phyloP scores from a whole-genome alignment of 2,113 vertebrate genomes.

The Cariama cristata region DNA sequence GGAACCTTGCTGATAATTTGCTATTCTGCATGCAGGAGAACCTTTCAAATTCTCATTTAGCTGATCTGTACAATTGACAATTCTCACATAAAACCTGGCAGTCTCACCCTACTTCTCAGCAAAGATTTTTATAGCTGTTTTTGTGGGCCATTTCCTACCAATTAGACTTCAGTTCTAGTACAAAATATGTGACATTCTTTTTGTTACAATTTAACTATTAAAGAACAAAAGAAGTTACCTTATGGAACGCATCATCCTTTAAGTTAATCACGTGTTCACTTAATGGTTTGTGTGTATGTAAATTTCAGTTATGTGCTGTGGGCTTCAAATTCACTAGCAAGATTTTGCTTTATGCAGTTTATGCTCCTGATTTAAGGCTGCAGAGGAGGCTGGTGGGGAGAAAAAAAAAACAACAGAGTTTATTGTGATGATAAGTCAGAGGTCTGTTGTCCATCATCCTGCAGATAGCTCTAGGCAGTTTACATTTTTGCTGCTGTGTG shows the following conservation, averaged over 20 bases:
- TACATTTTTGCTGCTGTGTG: not conserved
- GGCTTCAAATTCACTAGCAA: not conserved
- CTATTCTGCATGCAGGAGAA: conserved; percentile 34
- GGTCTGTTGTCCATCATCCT: conserved; percentile 29
- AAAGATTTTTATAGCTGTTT: conserved; percentile 48
- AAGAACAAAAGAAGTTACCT: not conserved
- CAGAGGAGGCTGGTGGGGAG: not conserved
- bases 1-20: not conserved
- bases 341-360: not conserved
- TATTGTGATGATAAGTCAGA: not conserved
- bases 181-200: not conserved
- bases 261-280: not conserved
- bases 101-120: conserved; percentile 32
- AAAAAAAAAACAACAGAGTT: not conserved
- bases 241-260: not conserved
- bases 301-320: not conserved
- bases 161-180: conserved; percentile 32
- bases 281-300: not conserved
- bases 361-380: not conserved
- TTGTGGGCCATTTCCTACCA: conserved; percentile 34
- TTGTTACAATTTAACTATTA: conserved; percentile 4
- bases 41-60: conserved; percentile 51
- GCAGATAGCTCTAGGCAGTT: conserved; percentile 18
- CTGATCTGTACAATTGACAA: conserved; percentile 44
- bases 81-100: conserved; percentile 45